A percentile compares a stretch with the other conserved stretches of the same genome.
Evolutionary conservation across 2,797 vertebrate species (phyloP).

Genomic region (Anabacerthia variegaticeps): DNA sequence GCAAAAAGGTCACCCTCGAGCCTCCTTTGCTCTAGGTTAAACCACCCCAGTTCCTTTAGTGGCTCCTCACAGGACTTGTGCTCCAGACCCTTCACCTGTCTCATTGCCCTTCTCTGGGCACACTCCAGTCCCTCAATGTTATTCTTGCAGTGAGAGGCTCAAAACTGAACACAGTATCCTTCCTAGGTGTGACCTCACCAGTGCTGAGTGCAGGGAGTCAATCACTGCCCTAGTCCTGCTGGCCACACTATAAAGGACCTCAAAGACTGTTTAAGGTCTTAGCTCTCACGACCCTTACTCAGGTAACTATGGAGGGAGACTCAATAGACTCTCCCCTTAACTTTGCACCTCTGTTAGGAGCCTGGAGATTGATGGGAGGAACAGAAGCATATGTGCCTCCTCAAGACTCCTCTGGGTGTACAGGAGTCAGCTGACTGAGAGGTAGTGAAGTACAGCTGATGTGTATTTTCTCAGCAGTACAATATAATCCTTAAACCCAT

Average conservation of each 20-base stretch:
- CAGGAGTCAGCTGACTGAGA: not conserved
- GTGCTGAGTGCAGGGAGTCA: accelerated
- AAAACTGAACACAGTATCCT: accelerated
- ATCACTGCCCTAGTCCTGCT: not conserved
- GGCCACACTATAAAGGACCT: not conserved
- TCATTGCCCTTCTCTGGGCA: not conserved
- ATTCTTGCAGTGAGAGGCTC: not conserved
- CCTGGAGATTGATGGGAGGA: not conserved
- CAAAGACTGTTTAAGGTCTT: not conserved
- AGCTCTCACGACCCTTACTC: not conserved
- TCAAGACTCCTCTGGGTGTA: not conserved
- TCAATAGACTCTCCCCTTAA: not conserved
- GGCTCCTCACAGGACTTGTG: accelerated
- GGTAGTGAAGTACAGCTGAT: not conserved
- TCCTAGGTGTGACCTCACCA: accelerated
- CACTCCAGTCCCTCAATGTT: accelerated
- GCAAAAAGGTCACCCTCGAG: not conserved
- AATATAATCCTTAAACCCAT: not conserved
- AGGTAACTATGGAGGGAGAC: not conserved
- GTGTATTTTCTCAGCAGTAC: not conserved
- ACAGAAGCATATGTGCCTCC: not conserved
- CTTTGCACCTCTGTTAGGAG: not conserved
- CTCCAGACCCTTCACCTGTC: not conserved
- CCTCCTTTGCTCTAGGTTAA: not conserved
- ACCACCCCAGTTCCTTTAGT: not conserved